These are phyloP conservation scores for Sapayoa aenigma DNA, from an alignment of 2,113 vertebrate species.

Conservation along the genomic window DNA sequence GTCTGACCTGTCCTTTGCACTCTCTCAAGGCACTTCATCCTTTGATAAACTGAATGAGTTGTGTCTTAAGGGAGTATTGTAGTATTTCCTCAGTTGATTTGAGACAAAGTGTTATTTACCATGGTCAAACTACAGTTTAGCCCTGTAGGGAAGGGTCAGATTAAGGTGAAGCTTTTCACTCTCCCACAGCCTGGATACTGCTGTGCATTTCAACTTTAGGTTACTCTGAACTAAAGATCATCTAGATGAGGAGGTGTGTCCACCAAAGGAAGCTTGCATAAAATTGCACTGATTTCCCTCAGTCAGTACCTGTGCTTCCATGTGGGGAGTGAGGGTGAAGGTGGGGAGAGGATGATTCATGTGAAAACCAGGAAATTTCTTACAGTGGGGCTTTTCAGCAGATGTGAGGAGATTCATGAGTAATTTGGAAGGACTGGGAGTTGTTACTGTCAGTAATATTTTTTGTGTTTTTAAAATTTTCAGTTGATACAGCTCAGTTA, in stretches of 20 bases:
- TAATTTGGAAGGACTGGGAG: neutral
- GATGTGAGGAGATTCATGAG: neutral
- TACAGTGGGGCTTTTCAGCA: neutral
- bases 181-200: neutral
- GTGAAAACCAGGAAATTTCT: neutral
- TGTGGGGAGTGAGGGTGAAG: neutral
- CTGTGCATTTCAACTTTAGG: neutral
- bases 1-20: neutral
- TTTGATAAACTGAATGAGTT: neutral
- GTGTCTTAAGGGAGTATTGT: neutral
- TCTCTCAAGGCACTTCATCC: neutral
- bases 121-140: neutral
- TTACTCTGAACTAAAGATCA: neutral
- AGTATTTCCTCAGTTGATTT: neutral
- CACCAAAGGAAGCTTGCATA: rapidly evolving
- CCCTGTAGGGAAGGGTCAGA: neutral
- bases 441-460: neutral
- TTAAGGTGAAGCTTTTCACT: neutral
- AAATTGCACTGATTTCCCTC: neutral
- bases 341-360: neutral
- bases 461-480: neutral
- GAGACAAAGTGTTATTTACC: neutral
- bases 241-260: neutral
- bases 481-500: slow-evolving; percentile 74
- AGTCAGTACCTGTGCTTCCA: neutral